phyloP scores from a whole-genome alignment of 2,113 vertebrate species.

The Prietella phreatophila region DNA sequence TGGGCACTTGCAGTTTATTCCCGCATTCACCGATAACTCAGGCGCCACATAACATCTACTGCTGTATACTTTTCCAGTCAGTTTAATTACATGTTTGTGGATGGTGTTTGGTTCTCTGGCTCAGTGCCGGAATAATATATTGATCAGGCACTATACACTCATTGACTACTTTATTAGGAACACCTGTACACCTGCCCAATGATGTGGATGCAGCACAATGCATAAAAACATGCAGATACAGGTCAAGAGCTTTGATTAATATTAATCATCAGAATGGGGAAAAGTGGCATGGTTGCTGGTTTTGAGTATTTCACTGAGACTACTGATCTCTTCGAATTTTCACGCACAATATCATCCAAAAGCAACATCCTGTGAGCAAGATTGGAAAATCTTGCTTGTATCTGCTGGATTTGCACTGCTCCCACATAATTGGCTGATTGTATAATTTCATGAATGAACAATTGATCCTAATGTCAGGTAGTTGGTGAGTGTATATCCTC shows the following conservation, averaged over 20 bases:
- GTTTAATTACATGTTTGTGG: constrained; percentile 54
- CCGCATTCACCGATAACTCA: constrained; percentile 61
- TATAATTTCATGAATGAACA: background rate
- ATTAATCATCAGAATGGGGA: background rate
- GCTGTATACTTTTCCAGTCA: constrained; percentile 60
- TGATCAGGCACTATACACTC: background rate
- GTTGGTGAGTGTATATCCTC: background rate
- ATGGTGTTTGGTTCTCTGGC: background rate
- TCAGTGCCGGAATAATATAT: background rate
- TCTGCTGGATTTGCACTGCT: background rate
- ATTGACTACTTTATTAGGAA: background rate
- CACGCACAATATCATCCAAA: background rate
- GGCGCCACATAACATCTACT: constrained; percentile 64
- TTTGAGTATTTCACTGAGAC: background rate
- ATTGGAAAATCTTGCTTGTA: background rate
- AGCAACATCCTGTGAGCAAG: background rate
- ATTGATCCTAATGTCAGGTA: background rate
- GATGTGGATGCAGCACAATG: background rate
- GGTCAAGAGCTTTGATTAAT: background rate
- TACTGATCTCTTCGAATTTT: background rate
- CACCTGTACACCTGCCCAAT: too few relatives aligned
- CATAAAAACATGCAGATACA: background rate
- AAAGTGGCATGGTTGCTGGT: background rate
- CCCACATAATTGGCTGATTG: background rate
- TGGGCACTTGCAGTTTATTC: constrained; percentile 52